A percentile compares a stretch with the other conserved stretches of the same genome.
Evolutionary conservation across 2,888 invertebrate species (phyloP).

Genomic region (Orthosia gracilis): DNA sequence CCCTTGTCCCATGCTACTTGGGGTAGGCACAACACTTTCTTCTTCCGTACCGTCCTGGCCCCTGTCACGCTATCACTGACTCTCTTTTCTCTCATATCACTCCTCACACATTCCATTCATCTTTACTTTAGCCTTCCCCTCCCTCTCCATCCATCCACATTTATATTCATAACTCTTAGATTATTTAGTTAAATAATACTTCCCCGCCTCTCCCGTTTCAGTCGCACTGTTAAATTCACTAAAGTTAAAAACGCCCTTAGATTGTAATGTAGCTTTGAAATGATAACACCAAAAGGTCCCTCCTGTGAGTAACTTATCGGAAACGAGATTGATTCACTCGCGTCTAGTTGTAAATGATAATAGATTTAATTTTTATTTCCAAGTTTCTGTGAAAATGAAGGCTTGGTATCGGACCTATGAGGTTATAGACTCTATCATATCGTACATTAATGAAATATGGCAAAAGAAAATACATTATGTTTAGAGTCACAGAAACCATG

Average conservation of each 20-base stretch:
- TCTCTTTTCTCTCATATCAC: too few relatives aligned
- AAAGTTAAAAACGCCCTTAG: slow-evolving; percentile 34
- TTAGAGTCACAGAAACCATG: slow-evolving; percentile 42
- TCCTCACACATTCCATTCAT: too few relatives aligned
- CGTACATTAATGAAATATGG: slow-evolving; percentile 50
- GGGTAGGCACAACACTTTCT: too few relatives aligned
- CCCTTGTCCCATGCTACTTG: too few relatives aligned
- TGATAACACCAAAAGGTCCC: slow-evolving; percentile 56
- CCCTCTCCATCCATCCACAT: too few relatives aligned
- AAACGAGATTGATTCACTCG: slow-evolving; percentile 55
- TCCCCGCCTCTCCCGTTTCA: neutral
- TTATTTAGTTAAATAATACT: neutral
- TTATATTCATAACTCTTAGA: neutral
- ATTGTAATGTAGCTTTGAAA: slow-evolving; percentile 45
- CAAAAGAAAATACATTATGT: slow-evolving; percentile 56
- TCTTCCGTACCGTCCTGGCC: too few relatives aligned
- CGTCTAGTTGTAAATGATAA: slow-evolving; percentile 62
- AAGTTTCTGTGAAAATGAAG: slow-evolving; percentile 58
- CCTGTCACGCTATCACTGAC: too few relatives aligned
- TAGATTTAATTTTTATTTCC: slow-evolving; percentile 56
- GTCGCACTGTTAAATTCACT: neutral
- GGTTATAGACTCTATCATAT: slow-evolving; percentile 63
- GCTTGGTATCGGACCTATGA: slow-evolving; percentile 49
- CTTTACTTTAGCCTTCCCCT: too few relatives aligned
- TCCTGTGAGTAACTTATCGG: slow-evolving; percentile 41